Evolutionary conservation across 2,113 vertebrate species (phyloP).

Genomic region (Neogobius melanostomus): DNA sequence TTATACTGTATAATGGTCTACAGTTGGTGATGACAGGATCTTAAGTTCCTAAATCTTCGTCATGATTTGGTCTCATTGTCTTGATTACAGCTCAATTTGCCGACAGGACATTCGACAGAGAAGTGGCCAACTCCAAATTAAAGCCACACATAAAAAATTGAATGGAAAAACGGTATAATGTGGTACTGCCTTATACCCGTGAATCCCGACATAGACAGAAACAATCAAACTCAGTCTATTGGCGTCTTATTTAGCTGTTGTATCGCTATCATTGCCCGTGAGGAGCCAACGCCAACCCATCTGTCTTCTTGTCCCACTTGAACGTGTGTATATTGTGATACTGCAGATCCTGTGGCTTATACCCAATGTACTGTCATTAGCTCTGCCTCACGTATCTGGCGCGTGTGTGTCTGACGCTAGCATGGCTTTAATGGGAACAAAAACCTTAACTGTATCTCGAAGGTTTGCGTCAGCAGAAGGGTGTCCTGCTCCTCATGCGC

Average conservation of each 20-base stretch:
- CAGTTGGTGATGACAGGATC: background rate
- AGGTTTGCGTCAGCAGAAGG: slow-evolving; percentile 47
- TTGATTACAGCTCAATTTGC: background rate
- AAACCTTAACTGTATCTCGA: slow-evolving; percentile 29
- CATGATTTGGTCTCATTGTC: background rate
- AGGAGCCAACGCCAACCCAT: background rate
- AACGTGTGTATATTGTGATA: slow-evolving; percentile 16
- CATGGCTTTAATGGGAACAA: slow-evolving; percentile 51
- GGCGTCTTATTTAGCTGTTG: background rate
- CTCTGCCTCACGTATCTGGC: slow-evolving; percentile 55
- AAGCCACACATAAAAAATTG: background rate
- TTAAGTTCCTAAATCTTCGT: background rate
- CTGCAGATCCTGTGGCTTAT: slow-evolving; percentile 11
- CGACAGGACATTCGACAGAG: background rate
- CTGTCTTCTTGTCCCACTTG: slow-evolving; percentile 28
- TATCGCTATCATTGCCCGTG: background rate
- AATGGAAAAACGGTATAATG: background rate
- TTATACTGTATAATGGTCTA: background rate
- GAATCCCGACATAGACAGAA: background rate
- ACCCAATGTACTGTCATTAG: slow-evolving; percentile 37
- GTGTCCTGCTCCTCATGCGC: slow-evolving; percentile 21
- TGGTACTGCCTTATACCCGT: background rate
- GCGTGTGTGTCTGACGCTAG: slow-evolving; percentile 11
- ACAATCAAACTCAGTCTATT: background rate
- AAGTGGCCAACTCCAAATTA: background rate